These are phyloP conservation scores for Petromus typicus DNA, from an alignment of 2,113 vertebrate genomes.

Conservation along the genomic window DNA sequence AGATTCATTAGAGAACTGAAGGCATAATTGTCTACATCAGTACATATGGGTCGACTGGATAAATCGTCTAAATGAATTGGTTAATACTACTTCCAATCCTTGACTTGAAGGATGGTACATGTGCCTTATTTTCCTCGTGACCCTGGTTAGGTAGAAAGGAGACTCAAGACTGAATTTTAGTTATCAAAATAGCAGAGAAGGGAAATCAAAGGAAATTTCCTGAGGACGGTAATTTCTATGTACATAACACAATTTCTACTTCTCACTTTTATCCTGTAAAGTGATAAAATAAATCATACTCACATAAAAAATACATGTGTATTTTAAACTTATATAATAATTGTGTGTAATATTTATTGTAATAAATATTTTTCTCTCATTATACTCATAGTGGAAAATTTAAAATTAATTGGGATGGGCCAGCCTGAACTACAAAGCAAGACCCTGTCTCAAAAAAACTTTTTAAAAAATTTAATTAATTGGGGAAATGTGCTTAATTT, in stretches of 20 bases:
- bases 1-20: constrained; percentile 86
- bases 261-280: constrained; percentile 28
- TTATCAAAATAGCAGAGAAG: constrained; percentile 20
- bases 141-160: constrained; percentile 50
- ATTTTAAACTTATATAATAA: constrained; percentile 75
- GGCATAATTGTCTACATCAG: constrained; percentile 86
- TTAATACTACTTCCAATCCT: constrained; percentile 77
- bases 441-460: too few relatives aligned
- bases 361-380: constrained; percentile 80
- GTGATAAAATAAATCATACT: not conserved
- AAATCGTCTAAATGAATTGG: constrained; percentile 83
- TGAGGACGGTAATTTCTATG: not conserved
- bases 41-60: constrained; percentile 78
- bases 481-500: constrained; percentile 73
- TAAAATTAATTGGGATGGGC: constrained; percentile 83
- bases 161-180: constrained; percentile 6
- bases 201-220: constrained; percentile 54
- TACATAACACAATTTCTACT: constrained; percentile 33
- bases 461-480: constrained; percentile 83
- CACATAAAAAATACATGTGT: not conserved
- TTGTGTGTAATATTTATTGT: constrained; percentile 73
- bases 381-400: constrained; percentile 81
- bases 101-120: constrained; percentile 27
- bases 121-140: constrained; percentile 41
- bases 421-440: too few relatives aligned